These are phyloP conservation scores for Colius striatus DNA, from an alignment of 2,113 vertebrate species.

Conservation along the genomic window DNA sequence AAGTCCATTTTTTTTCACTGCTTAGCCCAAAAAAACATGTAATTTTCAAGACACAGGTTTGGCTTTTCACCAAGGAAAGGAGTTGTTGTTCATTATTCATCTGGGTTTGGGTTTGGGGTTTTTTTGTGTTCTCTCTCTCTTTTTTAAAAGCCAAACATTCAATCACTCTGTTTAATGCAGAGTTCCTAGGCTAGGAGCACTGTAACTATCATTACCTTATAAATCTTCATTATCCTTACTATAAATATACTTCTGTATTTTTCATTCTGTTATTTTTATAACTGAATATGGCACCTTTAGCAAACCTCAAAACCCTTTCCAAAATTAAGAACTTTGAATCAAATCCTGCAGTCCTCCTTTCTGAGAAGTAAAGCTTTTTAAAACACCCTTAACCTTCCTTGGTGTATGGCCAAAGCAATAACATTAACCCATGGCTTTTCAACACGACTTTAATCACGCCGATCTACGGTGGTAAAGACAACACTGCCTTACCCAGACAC, in stretches of 20 bases:
- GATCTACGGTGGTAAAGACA: background rate
- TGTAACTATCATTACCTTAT: background rate
- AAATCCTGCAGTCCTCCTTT: background rate
- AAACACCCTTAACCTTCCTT: background rate
- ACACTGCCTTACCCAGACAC: background rate
- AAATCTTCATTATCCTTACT: constrained; percentile 21
- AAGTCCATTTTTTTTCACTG: constrained; percentile 10
- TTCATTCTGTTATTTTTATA: constrained; percentile 24
- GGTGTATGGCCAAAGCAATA: background rate
- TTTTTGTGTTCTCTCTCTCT: background rate
- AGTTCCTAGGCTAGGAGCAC: background rate
- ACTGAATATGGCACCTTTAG: constrained; percentile 16
- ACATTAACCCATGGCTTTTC: background rate
- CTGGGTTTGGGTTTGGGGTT: background rate
- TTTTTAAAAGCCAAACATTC: constrained; percentile 31
- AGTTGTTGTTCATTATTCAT: constrained; percentile 35
- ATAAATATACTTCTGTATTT: constrained; percentile 39
- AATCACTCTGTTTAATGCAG: background rate
- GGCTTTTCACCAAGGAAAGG: constrained; percentile 23
- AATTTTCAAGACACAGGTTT: constrained; percentile 48
- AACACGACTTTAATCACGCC: background rate
- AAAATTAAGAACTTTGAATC: background rate
- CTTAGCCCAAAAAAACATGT: background rate
- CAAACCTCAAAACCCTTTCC: background rate
- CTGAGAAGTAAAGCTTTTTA: background rate